Percentiles rank a stretch among this genome's conserved stretches.
These are phyloP conservation scores for Phortica magna DNA, from an alignment of 2,888 invertebrate species.

Conservation along the genomic window DNA sequence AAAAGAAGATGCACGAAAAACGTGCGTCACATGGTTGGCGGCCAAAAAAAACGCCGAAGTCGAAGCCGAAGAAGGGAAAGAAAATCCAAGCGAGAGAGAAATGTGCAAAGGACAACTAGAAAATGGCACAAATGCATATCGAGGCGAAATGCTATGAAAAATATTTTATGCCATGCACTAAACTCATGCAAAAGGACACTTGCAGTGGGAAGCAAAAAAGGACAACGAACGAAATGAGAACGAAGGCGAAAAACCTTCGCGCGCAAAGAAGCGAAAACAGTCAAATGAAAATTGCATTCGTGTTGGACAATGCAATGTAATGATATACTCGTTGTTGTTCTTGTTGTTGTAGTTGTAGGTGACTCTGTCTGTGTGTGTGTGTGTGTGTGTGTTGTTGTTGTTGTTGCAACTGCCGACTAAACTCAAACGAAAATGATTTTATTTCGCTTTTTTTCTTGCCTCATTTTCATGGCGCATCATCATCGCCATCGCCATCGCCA, in stretches of 20 bases:
- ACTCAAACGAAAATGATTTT: no score
- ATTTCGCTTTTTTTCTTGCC: no score
- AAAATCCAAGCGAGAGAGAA: no score
- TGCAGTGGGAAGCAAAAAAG: not conserved
- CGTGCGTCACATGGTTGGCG: not conserved
- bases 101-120: constrained; percentile 13
- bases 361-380: not conserved
- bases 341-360: not conserved
- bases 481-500: not conserved
- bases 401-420: no score
- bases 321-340: not conserved
- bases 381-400: not conserved
- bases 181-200: not conserved
- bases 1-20: not conserved
- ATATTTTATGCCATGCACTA: constrained; percentile 19
- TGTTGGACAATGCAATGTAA: not conserved
- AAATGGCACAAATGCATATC: constrained; percentile 5
- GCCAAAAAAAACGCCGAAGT: no score
- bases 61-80: no score
- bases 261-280: not conserved
- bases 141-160: constrained; percentile 12
- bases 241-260: not conserved
- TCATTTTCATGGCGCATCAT: no score
- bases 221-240: not conserved
- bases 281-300: not conserved